Evolutionary conservation across 2,797 vertebrate species (phyloP).

Genomic region (Enteromius paludinosus): DNA sequence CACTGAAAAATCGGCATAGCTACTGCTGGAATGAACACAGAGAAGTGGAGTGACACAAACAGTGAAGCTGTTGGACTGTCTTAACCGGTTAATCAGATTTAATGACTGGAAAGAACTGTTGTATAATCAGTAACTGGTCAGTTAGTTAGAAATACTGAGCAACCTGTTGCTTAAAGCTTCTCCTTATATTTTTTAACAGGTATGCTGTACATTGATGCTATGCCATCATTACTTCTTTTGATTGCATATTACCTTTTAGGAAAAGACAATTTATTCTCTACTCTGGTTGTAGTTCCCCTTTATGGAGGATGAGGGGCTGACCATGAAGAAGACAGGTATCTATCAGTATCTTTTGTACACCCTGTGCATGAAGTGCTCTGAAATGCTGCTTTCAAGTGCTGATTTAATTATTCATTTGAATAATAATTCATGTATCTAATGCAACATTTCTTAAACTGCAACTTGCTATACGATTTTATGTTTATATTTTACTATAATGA

Average conservation of each 20-base stretch:
- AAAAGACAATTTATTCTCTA: not conserved
- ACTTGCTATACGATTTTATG: not conserved
- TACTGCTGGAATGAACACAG: not conserved
- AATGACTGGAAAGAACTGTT: not conserved
- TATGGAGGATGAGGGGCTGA: constrained; percentile 57
- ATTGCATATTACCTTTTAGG: not conserved
- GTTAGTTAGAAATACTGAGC: not conserved
- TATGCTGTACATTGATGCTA: not conserved
- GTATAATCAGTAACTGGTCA: constrained; percentile 15
- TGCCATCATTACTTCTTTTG: not conserved
- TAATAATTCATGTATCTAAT: not conserved
- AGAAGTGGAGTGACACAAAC: not conserved
- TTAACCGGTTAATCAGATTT: not conserved
- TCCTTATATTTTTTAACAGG: not conserved
- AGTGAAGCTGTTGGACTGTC: not conserved
- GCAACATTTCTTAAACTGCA: not conserved
- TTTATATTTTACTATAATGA: not conserved
- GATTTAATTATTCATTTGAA: not conserved
- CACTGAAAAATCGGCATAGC: not conserved
- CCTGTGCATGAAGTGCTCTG: not conserved
- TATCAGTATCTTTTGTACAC: constrained; percentile 19
- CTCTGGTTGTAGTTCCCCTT: constrained; percentile 32
- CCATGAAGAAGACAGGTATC: constrained; percentile 58
- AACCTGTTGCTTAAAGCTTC: not conserved
- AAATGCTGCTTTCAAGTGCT: not conserved